phyloP scores from a whole-genome alignment of 1,140 invertebrate genomes.

The Telenomus remus region DNA sequence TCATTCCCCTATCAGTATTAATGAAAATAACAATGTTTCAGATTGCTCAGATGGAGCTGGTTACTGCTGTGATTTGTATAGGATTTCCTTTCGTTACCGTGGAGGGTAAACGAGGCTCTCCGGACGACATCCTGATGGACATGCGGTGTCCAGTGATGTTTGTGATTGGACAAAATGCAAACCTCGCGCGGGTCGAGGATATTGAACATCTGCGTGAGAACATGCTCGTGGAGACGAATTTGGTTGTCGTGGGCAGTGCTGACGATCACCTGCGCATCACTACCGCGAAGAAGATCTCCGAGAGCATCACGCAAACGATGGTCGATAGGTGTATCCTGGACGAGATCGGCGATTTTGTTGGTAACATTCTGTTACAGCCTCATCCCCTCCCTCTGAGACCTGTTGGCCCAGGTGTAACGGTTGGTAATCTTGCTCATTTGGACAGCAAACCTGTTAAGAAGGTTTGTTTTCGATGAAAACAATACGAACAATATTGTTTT shows the following conservation, averaged over 20 bases:
- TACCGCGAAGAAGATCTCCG: conserved; percentile 81
- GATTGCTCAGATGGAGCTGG: conserved; percentile 79
- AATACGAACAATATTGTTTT: neutral
- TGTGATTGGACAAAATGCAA: conserved; percentile 86
- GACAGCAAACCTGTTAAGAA: conserved; percentile 56
- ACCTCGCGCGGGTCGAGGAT: conserved; percentile 80
- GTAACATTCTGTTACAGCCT: conserved; percentile 77
- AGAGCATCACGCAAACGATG: conserved; percentile 88
- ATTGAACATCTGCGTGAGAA: conserved; percentile 85
- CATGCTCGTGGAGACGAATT: conserved; percentile 84
- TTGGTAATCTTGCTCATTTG: conserved; percentile 23
- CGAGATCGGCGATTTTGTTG: conserved; percentile 80
- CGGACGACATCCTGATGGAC: conserved; percentile 86
- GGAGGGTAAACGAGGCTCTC: conserved; percentile 84
- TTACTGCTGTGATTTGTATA: conserved; percentile 86
- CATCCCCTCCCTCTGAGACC: conserved; percentile 78
- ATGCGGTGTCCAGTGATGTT: conserved; percentile 85
- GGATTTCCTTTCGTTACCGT: conserved; percentile 87
- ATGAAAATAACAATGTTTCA: conserved; percentile 45
- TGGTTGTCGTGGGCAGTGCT: conserved; percentile 88
- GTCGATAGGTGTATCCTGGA: conserved; percentile 87
- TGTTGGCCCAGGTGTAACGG: conserved; percentile 51
- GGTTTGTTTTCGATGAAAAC: conserved; percentile 14
- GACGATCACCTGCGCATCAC: conserved; percentile 86
- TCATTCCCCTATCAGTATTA: too few relatives aligned